Evolutionary conservation across 2,797 vertebrate genomes (phyloP).

Genomic region (Enteromius anoplus): DNA sequence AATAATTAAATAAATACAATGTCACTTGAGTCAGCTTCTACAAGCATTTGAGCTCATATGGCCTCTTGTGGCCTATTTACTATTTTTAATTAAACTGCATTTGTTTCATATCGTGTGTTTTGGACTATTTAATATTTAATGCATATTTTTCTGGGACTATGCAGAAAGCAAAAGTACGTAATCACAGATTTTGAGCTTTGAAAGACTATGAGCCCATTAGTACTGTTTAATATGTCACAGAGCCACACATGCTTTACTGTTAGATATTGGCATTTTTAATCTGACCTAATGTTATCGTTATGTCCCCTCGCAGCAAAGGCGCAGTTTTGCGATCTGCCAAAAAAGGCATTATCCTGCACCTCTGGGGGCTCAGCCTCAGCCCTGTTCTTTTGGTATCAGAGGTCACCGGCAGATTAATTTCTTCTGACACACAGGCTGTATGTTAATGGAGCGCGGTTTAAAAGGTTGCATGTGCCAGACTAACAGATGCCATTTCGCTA

Average conservation of each 20-base stretch:
- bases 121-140: constrained; percentile 20
- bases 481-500: constrained; percentile 65
- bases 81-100: constrained; percentile 18
- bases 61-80: constrained; percentile 10
- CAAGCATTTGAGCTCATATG: background rate
- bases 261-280: no score
- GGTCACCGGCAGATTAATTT: constrained; percentile 70
- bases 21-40: background rate
- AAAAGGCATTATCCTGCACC: constrained; percentile 44
- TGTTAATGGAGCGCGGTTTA: constrained; percentile 68
- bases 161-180: constrained; percentile 13
- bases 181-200: constrained; percentile 15
- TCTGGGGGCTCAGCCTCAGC: constrained; percentile 45
- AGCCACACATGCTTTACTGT: background rate
- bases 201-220: constrained; percentile 22
- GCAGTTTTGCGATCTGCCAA: constrained; percentile 19
- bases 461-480: constrained; percentile 55
- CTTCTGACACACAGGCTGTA: constrained; percentile 64
- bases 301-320: background rate
- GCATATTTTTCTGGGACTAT: background rate
- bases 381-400: constrained; percentile 64
- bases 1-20: background rate
- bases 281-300: background rate
- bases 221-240: background rate
- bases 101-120: background rate